Evolutionary conservation across 2,113 vertebrate species (phyloP).

Genomic region (Trachemys scripta): DNA sequence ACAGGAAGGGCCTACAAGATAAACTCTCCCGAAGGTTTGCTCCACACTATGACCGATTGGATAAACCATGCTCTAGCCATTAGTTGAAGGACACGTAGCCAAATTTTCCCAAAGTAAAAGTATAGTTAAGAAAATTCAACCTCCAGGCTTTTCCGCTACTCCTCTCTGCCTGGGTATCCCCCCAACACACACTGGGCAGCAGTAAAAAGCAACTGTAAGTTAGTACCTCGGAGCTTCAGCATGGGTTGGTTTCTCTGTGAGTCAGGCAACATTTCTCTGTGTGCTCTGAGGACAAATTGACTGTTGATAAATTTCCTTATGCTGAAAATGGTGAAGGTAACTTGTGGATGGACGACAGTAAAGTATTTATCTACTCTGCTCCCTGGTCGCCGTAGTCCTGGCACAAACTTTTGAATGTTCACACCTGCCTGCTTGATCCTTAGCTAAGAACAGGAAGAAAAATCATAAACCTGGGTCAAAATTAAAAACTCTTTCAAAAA

Average conservation of each 20-base stretch:
- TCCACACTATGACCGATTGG: not conserved
- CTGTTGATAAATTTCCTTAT: conserved; percentile 85
- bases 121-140: not conserved
- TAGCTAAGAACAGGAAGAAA: conserved; percentile 69
- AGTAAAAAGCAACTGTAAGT: not conserved
- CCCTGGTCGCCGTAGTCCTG: conserved; percentile 71
- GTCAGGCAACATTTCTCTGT: conserved; percentile 70
- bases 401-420: conserved; percentile 85
- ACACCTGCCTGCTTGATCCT: conserved; percentile 81
- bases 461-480: not conserved
- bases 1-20: not conserved
- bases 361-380: conserved; percentile 79
- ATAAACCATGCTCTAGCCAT: not conserved
- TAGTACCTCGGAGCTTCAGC: conserved; percentile 80
- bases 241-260: conserved; percentile 48
- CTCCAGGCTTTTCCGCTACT: not conserved
- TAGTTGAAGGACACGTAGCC: not conserved
- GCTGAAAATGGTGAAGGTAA: conserved; percentile 82
- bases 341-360: conserved; percentile 80
- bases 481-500: not conserved
- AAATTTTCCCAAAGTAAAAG: not conserved
- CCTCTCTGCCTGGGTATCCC: not conserved
- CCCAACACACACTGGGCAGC: not conserved
- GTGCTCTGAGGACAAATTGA: conserved; percentile 83
- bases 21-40: not conserved